These are phyloP conservation scores for Euura lappo DNA, from an alignment of 1,140 invertebrate genomes.

Conservation along the genomic window DNA sequence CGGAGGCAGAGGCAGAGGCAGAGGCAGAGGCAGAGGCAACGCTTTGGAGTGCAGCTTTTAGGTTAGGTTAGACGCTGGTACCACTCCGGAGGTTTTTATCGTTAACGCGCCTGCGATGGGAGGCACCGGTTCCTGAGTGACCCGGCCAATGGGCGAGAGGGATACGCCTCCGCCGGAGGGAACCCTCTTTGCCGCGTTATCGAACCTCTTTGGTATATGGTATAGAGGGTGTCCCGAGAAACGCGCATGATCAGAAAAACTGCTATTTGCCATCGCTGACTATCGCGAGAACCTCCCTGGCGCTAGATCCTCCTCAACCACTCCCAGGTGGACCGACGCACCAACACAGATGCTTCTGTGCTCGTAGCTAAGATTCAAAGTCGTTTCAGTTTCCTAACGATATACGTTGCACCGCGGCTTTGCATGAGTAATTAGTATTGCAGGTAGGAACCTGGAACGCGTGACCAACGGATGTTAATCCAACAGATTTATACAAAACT, in stretches of 20 bases:
- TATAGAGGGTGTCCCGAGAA: not conserved
- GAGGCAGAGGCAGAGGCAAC: too few relatives aligned
- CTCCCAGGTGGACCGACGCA: constrained; percentile 2
- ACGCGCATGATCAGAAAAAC: not conserved
- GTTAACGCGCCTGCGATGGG: not conserved
- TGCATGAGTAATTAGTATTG: too few relatives aligned
- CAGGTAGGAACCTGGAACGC: too few relatives aligned
- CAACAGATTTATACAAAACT: too few relatives aligned
- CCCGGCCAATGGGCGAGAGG: constrained; percentile 1
- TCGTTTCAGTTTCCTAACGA: too few relatives aligned
- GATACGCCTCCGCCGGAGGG: constrained; percentile 5
- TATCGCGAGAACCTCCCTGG: not conserved
- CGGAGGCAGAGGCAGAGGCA: constrained; percentile 9
- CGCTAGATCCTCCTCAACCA: not conserved
- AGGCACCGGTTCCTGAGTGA: not conserved
- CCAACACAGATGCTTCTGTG: too few relatives aligned
- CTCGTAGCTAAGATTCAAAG: too few relatives aligned
- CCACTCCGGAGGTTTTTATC: constrained; percentile 7
- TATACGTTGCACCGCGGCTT: too few relatives aligned
- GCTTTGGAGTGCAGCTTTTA: too few relatives aligned
- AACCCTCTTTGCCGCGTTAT: not conserved
- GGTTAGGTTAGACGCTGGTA: too few relatives aligned
- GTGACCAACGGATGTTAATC: too few relatives aligned
- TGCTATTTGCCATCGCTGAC: too few relatives aligned
- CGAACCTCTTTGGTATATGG: not conserved